A percentile compares a stretch with the other conserved stretches of the same genome.
phyloP scores from a whole-genome alignment of 2,113 vertebrate species.

The Apus apus region DNA sequence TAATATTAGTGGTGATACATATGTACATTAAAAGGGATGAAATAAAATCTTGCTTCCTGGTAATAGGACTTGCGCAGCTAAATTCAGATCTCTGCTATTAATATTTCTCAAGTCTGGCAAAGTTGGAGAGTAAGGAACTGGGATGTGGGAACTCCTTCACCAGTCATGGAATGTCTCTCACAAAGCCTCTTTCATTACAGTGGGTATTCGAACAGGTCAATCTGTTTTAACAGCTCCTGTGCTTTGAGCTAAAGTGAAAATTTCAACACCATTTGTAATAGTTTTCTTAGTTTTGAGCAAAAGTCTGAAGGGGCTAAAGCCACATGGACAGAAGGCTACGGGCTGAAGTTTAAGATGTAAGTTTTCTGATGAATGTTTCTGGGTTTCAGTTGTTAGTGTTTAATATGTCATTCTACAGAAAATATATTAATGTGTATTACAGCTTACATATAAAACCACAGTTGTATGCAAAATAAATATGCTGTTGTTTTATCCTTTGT shows the following conservation, averaged over 20 bases:
- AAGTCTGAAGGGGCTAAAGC: neutral
- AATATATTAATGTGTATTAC: neutral
- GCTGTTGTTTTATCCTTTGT: neutral
- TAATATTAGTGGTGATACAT: neutral
- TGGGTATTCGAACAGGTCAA: neutral
- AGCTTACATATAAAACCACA: neutral
- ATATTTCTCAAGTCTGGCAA: neutral
- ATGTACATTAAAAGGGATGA: neutral
- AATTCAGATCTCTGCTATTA: neutral
- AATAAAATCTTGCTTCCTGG: neutral
- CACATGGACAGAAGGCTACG: rapidly evolving
- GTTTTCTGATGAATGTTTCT: neutral
- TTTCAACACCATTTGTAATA: neutral
- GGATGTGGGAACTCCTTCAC: neutral
- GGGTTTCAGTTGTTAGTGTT: neutral
- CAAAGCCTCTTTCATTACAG: neutral
- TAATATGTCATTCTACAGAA: neutral
- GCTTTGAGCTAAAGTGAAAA: neutral
- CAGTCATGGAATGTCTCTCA: neutral
- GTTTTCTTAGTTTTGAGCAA: neutral
- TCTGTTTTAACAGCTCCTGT: neutral
- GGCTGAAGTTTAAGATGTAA: neutral
- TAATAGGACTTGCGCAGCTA: neutral
- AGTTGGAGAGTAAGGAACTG: neutral
- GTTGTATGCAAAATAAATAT: neutral